Conservation (phyloP, 2,113 vertebrate species). For the Malurus alboscapulatus region DNA sequence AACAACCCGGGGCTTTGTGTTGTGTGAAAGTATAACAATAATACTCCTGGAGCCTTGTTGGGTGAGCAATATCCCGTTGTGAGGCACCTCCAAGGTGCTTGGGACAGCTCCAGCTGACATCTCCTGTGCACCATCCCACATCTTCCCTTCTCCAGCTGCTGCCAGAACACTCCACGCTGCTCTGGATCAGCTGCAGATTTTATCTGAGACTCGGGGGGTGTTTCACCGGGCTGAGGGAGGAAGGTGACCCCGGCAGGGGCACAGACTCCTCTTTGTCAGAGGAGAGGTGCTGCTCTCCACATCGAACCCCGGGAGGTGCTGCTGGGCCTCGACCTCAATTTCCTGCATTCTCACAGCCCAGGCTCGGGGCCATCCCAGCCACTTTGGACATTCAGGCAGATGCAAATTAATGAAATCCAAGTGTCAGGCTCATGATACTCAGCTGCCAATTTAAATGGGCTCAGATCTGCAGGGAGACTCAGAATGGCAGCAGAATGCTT, state of each 20-base stretch:
- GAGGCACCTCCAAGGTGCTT: background rate
- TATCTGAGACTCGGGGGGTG: background rate
- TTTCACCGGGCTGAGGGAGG: background rate
- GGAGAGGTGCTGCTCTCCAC: background rate
- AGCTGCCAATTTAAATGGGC: background rate
- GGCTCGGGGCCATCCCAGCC: background rate
- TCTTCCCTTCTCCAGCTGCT: background rate
- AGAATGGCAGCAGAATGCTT: background rate
- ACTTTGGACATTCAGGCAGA: background rate
- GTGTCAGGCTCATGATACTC: background rate
- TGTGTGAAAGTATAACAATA: background rate
- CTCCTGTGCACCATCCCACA: background rate
- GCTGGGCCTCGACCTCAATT: conserved; percentile 13
- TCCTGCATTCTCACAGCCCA: background rate
- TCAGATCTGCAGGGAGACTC: background rate
- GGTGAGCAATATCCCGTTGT: accelerated
- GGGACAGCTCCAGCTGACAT: background rate
- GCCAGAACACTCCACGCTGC: background rate
- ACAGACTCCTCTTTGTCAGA: background rate
- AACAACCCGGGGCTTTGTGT: background rate
- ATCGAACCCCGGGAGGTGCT: background rate
- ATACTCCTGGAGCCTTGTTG: background rate
- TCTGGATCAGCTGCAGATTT: background rate
- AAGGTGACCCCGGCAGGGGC: background rate
- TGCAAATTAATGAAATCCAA: conserved; percentile 15